Base-by-base conservation (phyloP, 2,888 invertebrate species). In the Ferdinandea cuprea region DNA sequence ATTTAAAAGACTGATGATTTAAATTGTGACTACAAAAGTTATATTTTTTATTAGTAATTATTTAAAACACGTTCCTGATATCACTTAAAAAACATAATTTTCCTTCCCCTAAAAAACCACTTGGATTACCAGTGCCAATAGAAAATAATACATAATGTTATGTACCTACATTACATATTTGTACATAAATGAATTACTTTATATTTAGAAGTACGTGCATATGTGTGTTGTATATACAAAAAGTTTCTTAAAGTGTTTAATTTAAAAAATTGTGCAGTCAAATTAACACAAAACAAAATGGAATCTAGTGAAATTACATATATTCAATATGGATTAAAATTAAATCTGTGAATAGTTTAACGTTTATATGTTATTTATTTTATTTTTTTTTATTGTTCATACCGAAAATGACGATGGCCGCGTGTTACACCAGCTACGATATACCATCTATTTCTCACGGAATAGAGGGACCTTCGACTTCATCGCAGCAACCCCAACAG, bases 381-480 rank as follows among this genome's bases (percentile, higher is more conserved):
- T 50, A 9, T n/a, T 32, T 11, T 35, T n/a, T 7, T 7, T 3
- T 15, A 30, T 11, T 42, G 9, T 30, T 9, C 7, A 35, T 3
- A 28, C 61, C 21, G 63, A 86, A 85, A 58, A 90, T 91, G 91
- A 90, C 91, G 85, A 91, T 91, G 91, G 90, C 91, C 73, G 90
- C 91, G 66, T 91, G 91, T 76, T 91, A 90, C 87, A 89, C 91
- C 73, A 91, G 88, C 85, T 91, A 91, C 85, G 90, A 91, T 87
- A 88, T 91, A 89, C 87, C 90, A 89, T 87, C 90, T 50, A 85
- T 91, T 80, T 87, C 90, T 85, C 90, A 90, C 85, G 87, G 88
- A 85, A 87, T 90, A 78, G 8, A 86, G 80, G 28, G 87, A 71
- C 19, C 87, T 79, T 30, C 87, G 81, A 15, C 81, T 77, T 6